Evolutionary conservation across 2,888 invertebrate species (phyloP).

Genomic region (Salticus scenicus): DNA sequence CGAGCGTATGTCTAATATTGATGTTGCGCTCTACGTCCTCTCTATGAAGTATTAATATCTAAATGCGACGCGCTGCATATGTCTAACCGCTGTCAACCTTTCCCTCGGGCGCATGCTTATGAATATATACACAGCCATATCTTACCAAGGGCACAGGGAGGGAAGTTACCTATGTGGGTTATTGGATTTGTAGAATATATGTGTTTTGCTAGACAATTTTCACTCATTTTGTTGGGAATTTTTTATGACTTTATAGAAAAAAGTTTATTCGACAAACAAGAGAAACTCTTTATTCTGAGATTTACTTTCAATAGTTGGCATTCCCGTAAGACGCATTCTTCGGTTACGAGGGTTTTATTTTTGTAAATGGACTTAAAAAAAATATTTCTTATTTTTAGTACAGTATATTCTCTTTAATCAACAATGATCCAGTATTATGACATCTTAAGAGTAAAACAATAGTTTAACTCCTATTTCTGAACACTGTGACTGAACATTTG

Average conservation of each 20-base stretch:
- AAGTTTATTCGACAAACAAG: no score
- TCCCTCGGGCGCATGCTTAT: constrained; percentile 28
- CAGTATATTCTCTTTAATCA: no score
- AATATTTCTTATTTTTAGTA: no score
- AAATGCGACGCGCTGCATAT: constrained; percentile 38
- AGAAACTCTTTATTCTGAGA: no score
- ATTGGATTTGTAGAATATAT: constrained; percentile 39
- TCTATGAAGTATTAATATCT: constrained; percentile 55
- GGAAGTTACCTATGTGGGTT: constrained; percentile 21
- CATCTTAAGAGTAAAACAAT: no score
- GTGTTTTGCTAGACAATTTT: neutral
- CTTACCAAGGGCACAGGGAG: constrained; percentile 8
- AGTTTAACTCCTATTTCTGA: no score
- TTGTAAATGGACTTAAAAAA: no score
- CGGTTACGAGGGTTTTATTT: no score
- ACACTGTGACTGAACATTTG: no score
- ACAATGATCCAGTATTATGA: no score
- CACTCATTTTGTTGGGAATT: neutral
- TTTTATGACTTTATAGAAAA: neutral
- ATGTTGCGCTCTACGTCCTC: constrained; percentile 37
- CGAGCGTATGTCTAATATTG: constrained; percentile 65
- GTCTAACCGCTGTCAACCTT: constrained; percentile 17
- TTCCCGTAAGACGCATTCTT: no score
- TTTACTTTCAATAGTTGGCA: no score
- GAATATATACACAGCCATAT: constrained; percentile 17